phyloP scores from a whole-genome alignment of 2,888 invertebrate genomes.

The Thyatira batis region DNA sequence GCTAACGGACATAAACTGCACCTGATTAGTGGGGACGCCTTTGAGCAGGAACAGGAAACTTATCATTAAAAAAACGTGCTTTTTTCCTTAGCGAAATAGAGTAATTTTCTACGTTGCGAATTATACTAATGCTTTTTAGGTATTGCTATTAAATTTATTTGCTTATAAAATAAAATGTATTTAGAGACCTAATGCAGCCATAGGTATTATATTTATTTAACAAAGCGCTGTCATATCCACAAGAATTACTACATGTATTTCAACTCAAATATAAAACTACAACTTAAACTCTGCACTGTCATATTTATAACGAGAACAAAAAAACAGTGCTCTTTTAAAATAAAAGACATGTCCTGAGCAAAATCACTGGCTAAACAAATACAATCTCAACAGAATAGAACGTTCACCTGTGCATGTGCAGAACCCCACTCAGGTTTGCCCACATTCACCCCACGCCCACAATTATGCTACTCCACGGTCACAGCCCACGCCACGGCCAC shows the following conservation, averaged over 20 bases:
- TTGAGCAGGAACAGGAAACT: neutral
- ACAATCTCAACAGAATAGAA: neutral
- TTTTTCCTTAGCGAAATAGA: no score
- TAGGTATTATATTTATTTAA: no score
- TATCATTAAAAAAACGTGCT: no score
- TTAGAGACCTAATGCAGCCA: no score
- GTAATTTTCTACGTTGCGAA: no score
- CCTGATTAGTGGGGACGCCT: neutral
- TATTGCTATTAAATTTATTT: no score
- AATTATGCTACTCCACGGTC: no score
- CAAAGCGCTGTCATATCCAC: neutral
- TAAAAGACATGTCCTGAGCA: neutral
- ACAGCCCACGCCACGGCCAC: neutral
- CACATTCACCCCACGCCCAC: neutral
- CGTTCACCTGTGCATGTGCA: neutral
- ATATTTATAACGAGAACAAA: neutral
- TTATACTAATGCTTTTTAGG: no score
- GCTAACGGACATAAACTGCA: neutral
- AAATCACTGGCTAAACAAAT: neutral
- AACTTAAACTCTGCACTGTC: neutral
- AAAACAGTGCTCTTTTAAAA: neutral
- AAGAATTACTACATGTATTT: no score
- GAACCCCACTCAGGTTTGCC: neutral
- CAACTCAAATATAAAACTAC: no score
- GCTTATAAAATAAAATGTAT: no score